Percentiles rank a stretch among this genome's conserved stretches.
Evolutionary conservation across 2,888 invertebrate species (phyloP).

Genomic region (Muschampia plurimacula): DNA sequence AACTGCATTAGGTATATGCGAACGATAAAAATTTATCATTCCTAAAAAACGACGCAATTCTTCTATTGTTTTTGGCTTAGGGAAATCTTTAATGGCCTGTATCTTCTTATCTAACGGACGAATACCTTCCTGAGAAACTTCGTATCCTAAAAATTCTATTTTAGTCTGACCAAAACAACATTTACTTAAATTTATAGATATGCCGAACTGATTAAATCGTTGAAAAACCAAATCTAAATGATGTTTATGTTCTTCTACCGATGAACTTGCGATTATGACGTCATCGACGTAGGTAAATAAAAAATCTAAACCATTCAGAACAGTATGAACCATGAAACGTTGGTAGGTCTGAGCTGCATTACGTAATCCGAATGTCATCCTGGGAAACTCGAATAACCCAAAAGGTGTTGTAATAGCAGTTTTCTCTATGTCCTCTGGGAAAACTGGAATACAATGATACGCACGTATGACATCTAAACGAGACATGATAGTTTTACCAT

Average conservation of each 20-base stretch:
- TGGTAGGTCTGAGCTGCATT: not conserved
- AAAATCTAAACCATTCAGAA: slow-evolving; percentile 7
- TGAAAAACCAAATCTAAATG: not conserved
- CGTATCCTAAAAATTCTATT: slow-evolving; percentile 5
- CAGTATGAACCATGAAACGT: not conserved
- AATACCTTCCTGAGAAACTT: not conserved
- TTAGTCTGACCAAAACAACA: not conserved
- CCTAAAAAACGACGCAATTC: slow-evolving; percentile 45
- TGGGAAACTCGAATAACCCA: not conserved
- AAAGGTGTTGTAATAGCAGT: not conserved
- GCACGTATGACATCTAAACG: not conserved
- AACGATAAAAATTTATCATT: slow-evolving; percentile 46
- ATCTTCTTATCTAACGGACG: not conserved
- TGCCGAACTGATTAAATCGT: slow-evolving; percentile 10
- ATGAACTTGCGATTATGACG: not conserved
- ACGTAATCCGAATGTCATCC: not conserved
- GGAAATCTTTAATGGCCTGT: slow-evolving; percentile 2
- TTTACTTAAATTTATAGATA: slow-evolving; percentile 21
- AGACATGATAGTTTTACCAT: not conserved
- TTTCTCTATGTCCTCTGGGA: not conserved
- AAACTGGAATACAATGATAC: not conserved
- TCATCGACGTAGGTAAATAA: slow-evolving; percentile 13
- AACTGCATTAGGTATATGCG: slow-evolving; percentile 35
- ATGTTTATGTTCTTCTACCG: not conserved
- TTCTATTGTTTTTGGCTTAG: slow-evolving; percentile 17